Conservation (phyloP, 2,797 vertebrate genomes). For the Notolepis coatsorum region DNA sequence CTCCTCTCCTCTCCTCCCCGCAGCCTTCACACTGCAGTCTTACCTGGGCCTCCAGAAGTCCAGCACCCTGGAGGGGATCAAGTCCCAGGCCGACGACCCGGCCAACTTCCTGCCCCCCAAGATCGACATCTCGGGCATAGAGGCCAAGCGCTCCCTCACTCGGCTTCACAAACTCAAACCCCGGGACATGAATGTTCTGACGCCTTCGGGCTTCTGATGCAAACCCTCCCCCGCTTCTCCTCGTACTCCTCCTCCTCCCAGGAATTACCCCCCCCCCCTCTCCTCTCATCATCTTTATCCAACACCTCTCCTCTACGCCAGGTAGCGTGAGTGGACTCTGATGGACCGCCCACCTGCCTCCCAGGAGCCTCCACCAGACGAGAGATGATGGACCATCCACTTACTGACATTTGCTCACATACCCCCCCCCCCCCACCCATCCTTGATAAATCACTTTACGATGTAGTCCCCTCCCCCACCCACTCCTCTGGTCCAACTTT, state of each 20-base stretch:
- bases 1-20: constrained; percentile 36
- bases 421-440: not conserved
- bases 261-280: constrained; percentile 28
- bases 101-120: constrained; percentile 85
- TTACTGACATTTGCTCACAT: constrained; percentile 21
- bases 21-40: constrained; percentile 89
- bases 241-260: not conserved
- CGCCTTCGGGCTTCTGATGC: constrained; percentile 92
- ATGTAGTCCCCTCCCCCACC: not conserved
- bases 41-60: constrained; percentile 92
- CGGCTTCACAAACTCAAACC: constrained; percentile 91
- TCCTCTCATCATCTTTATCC: not conserved
- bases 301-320: not conserved
- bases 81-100: constrained; percentile 85
- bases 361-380: constrained; percentile 14
- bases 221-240: not conserved
- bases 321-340: constrained; percentile 12
- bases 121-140: constrained; percentile 84
- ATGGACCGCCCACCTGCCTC: constrained; percentile 17
- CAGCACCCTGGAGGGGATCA: constrained; percentile 90
- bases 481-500: constrained; percentile 38
- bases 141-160: constrained; percentile 79
- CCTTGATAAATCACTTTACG: constrained; percentile 14
- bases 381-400: constrained; percentile 26
- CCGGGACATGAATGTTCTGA: constrained; percentile 94